Evolutionary conservation across 1,140 invertebrate genomes (phyloP).

Genomic region (Drosophila sp.): DNA sequence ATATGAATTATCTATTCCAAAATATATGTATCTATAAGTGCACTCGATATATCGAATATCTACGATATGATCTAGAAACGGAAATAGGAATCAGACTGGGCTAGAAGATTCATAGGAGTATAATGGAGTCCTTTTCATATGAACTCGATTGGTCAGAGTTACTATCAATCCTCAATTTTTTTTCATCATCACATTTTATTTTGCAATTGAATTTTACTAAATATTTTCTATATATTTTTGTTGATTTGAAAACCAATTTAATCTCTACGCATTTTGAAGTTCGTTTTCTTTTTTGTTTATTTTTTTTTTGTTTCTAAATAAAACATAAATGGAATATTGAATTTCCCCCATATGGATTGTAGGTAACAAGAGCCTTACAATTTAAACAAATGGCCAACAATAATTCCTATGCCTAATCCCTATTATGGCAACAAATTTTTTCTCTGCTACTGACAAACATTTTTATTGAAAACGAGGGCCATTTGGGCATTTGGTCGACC

Average conservation of each 20-base stretch:
- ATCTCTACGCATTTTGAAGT: background rate
- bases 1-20: too few species aligned
- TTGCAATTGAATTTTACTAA: background rate
- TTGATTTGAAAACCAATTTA: background rate
- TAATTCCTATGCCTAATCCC: slow-evolving; percentile 13
- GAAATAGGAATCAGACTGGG: too few species aligned
- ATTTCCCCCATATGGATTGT: slow-evolving; percentile 5
- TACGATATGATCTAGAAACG: too few species aligned
- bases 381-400: slow-evolving; percentile 10
- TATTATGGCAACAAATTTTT: slow-evolving; percentile 15
- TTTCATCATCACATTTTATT: too few species aligned
- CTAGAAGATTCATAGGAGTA: too few species aligned
- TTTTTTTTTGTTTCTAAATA: too few species aligned
- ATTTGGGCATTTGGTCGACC: background rate
- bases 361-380: slow-evolving; percentile 7
- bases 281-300: background rate
- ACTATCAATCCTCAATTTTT: too few species aligned
- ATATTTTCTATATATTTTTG: background rate
- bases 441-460: slow-evolving; percentile 8
- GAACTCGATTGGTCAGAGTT: too few species aligned
- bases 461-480: slow-evolving; percentile 1
- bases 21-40: too few species aligned
- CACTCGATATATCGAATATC: too few species aligned
- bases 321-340: background rate
- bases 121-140: too few species aligned